Base-by-base conservation (phyloP, 2,113 vertebrate genomes). In the Morone saxatilis region DNA sequence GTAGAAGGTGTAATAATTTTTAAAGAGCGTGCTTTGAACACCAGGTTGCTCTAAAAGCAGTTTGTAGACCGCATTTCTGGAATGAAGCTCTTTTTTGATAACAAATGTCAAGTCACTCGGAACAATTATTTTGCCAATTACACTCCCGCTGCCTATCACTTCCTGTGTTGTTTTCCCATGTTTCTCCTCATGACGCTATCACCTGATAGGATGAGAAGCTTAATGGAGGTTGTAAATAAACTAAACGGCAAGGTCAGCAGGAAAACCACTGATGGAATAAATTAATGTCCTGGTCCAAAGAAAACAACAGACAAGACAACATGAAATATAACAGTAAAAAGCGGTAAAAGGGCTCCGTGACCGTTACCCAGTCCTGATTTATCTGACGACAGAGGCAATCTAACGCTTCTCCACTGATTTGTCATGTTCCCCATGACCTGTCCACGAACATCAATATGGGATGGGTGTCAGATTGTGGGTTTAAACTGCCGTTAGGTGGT, bases 381-480 rank as follows among this genome's bases (percentile, higher is more conserved):
- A 95, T 95, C 86, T 80, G 91, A 90, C 76, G 59, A 76, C 85
- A 80, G 80, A 87, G 75, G 87, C 93, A 90, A 92, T 94, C 91
- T 83, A 92, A 85, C 71, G 67, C 89, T 83, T 76, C 89, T 84
- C 43, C 61, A 13, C 86, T 92, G 90, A 94, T 95, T 93, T 93
- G 92, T 83, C 90, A 91, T 86, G 89, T 91, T 88, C 90, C 80
- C 84, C 4, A 76, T 89, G 91, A 83, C 88, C 92, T 90, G 93
- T 90, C 93, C 84, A 48, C 73, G 19, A 36, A 82, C 89, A 92
- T 95, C 90, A 88, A 91, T 92, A 88, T 62, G 57, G 68, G 62
- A 38, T 54, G 89, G 66, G 77, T 91, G 93, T 93, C 91, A 88
- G 81, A 77, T 20, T 19, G 66, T 59, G 74, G 82, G 80, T 78